Evolutionary conservation across 37 sponge, comb jelly and placozoan genomes (phyloP), one percentile per base, ranked within the genome.

Genomic region (Chondrilla cf. caribensis): DNA sequence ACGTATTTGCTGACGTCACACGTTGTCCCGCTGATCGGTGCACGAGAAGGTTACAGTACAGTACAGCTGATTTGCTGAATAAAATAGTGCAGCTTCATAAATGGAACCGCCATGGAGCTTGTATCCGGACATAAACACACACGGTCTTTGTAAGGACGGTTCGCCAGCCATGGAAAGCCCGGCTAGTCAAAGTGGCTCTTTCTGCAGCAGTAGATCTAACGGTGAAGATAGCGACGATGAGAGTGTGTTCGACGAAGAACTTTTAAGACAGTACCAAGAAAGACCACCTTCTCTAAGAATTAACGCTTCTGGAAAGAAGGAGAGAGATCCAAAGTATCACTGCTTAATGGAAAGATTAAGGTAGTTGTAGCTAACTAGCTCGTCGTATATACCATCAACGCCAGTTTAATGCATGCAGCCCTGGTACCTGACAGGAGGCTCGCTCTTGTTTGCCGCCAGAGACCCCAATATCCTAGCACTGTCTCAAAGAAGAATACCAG

Each of bases 241-340:
- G 2, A 42, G 25, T n/a, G 76, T 41, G 19, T 17, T 43, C 15
- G 76, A 73, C 15, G 76, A 73, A 40, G 76, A 73, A 25, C 44
- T 73, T 39, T 37, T 73, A 6, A 39, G 24, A 43, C 76, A 36
- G 43, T 73, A 73, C 47, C 76, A 73, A n/a, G 38, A 73, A 22
- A 73, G 76, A 42, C 76, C 76, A 18, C 47, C 76, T 43, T 73
- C 76, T n/a, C 41, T 73, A 25, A 38, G 76, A 42, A 15, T 73
- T n/a, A 73, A 8, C 21, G 76, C 29, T 5, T 39, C 19, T 39
- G 76, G 76, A 7, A 39, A 39, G 42, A 73, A 73, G 43, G 76
- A 73, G 25, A 73, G 76, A 40, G 76, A 73, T 37, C 76, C 76
- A 3, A 39, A 40, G 43, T 73, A 73, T 38, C 76, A 73, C 76